Evolutionary conservation across 1,140 invertebrate species (phyloP).

Genomic region (Bombus superbus): DNA sequence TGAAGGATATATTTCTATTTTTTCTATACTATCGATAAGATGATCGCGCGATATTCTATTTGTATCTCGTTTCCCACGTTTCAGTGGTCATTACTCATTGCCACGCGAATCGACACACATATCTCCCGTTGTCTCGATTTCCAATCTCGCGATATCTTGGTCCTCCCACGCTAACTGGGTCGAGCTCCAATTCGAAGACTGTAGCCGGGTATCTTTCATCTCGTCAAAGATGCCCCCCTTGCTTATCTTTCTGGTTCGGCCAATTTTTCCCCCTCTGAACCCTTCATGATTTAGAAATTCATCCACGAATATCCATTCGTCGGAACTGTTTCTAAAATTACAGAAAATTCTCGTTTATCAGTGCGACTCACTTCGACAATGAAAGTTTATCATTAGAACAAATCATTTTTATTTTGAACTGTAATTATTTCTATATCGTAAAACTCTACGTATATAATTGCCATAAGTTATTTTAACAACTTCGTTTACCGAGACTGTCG

Average conservation of each 20-base stretch:
- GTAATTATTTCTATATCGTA: too few relatives aligned
- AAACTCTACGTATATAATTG: too few relatives aligned
- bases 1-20: background rate
- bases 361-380: background rate
- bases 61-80: conserved; percentile 10
- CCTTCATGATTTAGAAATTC: background rate
- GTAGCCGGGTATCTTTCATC: conserved; percentile 6
- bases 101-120: background rate
- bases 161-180: conserved; percentile 42
- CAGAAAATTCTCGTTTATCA: background rate
- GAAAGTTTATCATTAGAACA: too few relatives aligned
- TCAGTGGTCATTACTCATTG: conserved; percentile 3
- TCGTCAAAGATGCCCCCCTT: conserved; percentile 20
- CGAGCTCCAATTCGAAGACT: conserved; percentile 20
- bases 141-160: conserved; percentile 37
- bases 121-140: conserved; percentile 16
- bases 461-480: too few relatives aligned
- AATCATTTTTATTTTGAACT: too few relatives aligned
- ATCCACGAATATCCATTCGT: background rate
- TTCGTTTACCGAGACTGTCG: too few relatives aligned
- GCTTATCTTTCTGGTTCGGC: conserved; percentile 12
- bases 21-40: background rate
- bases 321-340: background rate
- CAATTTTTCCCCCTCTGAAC: too few relatives aligned
- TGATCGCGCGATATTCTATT: background rate